These are phyloP conservation scores for Danionella cerebrum DNA, from an alignment of 2,113 vertebrate species.

Conservation along the genomic window DNA sequence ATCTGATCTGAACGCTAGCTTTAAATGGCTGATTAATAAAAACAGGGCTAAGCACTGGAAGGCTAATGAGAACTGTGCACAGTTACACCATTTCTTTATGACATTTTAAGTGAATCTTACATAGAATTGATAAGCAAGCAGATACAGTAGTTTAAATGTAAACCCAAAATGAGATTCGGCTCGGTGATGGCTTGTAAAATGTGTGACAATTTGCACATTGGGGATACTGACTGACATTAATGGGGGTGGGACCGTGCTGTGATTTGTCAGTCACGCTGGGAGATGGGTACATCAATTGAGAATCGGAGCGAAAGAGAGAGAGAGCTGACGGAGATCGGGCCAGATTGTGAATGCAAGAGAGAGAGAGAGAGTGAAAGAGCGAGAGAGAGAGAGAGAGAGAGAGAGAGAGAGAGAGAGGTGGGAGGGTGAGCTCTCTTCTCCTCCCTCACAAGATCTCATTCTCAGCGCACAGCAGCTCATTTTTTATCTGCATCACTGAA, in stretches of 20 bases:
- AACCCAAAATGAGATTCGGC: neutral
- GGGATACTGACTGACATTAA: constrained; percentile 36
- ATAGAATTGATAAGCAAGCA: too few relatives aligned
- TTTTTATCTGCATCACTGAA: constrained; percentile 28
- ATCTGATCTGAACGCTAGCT: too few relatives aligned
- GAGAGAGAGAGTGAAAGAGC: constrained; percentile 26
- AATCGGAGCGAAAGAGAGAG: constrained; percentile 31
- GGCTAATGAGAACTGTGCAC: too few relatives aligned
- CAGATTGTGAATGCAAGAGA: constrained; percentile 14
- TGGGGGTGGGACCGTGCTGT: constrained; percentile 27
- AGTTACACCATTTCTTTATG: too few relatives aligned
- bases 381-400: constrained; percentile 32
- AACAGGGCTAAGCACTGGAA: too few relatives aligned
- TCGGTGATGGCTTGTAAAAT: neutral
- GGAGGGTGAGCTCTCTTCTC: constrained; percentile 36
- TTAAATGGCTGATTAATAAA: too few relatives aligned
- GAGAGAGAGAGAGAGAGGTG: constrained; percentile 5
- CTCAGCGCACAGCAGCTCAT: constrained; percentile 19
- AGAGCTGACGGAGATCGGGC: constrained; percentile 29
- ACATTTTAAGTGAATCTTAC: too few relatives aligned
- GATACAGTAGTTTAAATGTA: neutral
- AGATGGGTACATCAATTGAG: constrained; percentile 60
- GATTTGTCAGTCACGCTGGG: constrained; percentile 49
- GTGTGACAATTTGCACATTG: neutral
- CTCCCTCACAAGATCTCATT: constrained; percentile 32